Evolutionary conservation across 2,888 invertebrate genomes (phyloP), one percentile per base, ranked within the genome.

Genomic region (Eurytoma adleriae): DNA sequence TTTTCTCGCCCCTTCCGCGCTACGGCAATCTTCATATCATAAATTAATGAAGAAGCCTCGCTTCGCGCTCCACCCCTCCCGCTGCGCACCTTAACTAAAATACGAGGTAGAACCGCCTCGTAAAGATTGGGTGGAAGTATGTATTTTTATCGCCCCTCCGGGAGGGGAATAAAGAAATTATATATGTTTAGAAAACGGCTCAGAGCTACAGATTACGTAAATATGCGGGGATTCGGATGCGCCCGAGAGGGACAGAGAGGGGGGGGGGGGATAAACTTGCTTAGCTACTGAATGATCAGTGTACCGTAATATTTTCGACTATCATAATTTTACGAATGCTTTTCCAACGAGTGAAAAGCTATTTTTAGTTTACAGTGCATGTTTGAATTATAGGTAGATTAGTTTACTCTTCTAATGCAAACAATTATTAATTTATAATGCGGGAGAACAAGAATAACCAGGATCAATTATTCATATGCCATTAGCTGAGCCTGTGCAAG

Each of bases 21-120:
- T 20, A 0, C 20, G 7, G 57, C 57, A 59, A 75, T 70, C 59
- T 79, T 74, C 57, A 64, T 79, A 79, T 74, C 57, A 70, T 79
- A 79, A 74, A 79, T 79, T 79, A 74, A 74, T 64, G 62, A 72
- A 70, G 24, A 66, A 24, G 5, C n/a, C 14, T 30, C 50, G 30
- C 50, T 61, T 24, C 68, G 20, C 54, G n/a, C 50, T 14, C 16
- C 40, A 10, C 40, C 40, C 40, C 40, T 10, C 10, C 40, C 40
- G 40, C 40, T 7, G 30, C 10, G 40, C 40, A 40, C 40, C 24
- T 62, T 16, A 30, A 61, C 54, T 40, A 70, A 73, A 78, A 78
- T 78, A 73, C 72, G 67, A 64, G 59, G 13, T 27, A n/a, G 50
- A 24, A 14, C 20, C 20, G 50, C 3, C 20, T 54, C 68, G 50